Base-by-base conservation (phyloP, 1,140 invertebrate species). In the Campoletis sonorensis region DNA sequence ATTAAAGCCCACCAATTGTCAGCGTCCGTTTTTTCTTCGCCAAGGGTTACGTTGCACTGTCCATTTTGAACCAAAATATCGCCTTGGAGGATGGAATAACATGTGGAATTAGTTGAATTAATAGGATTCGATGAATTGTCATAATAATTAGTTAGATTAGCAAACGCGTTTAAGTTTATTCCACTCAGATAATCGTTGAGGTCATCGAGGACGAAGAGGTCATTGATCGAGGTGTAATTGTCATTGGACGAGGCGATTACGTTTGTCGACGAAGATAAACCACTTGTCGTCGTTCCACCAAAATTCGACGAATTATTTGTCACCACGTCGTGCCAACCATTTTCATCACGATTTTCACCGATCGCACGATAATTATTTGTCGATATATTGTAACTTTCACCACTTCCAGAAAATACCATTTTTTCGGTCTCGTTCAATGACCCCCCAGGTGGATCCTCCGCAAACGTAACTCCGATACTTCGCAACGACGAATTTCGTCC, bases 1-100 rank as follows among this genome's bases (percentile, higher is more conserved):
- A 98, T 94, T 40, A 98, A 92, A 23, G 96, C 96, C 96, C 97
- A 98, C 91, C 96, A 97, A 89, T 95, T 96, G 86, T 95, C 94
- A 79, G 93, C 91, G 77, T 92, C 90, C 83, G 89, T 82, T 71
- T 90, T 89, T 58, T 88, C 88, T 11, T 88, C 87, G 30, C 79
- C 79, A 15, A 83, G 85, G 1, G 83, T 81, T 0, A 84, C 84
- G 51, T 85, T 88, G 81, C 92, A 92, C 85, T 92, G 92, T 18
- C 89, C 93, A 49, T 90, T 83, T 40, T 91, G 92, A n/a, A 91
- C 89, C 18, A 91, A 92, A 23, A 92, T 92, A 30, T 93, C 92
- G 27, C 92, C 93, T 26, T 93, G 92, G 77, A 92, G 88, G 76
- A 88, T 90, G 40, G 85, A 81, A 27, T 86, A 84, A 71, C 91